These are phyloP conservation scores for Oriolus oriolus DNA, from an alignment of 2,113 vertebrate species.

Conservation along the genomic window DNA sequence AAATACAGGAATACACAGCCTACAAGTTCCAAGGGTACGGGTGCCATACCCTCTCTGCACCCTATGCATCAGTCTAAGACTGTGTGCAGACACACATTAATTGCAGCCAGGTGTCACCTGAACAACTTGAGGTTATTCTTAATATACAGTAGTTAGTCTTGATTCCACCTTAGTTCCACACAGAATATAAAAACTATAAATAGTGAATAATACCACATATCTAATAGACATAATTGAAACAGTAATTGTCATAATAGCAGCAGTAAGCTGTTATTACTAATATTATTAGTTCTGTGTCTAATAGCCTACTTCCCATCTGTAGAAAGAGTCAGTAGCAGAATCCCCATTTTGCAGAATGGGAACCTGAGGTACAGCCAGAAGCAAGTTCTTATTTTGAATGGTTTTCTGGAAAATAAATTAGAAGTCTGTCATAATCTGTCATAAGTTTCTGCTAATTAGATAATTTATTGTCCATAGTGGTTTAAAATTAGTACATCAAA, in stretches of 20 bases:
- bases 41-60: background rate
- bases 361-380: background rate
- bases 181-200: background rate
- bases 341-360: background rate
- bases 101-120: background rate
- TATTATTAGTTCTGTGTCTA: background rate
- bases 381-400: background rate
- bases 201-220: background rate
- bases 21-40: background rate
- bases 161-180: background rate
- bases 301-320: background rate
- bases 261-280: background rate
- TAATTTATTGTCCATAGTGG: background rate
- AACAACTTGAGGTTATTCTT: background rate
- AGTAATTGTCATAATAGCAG: conserved; percentile 9
- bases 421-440: background rate
- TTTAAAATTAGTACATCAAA: background rate
- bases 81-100: background rate
- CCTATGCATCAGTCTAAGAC: background rate
- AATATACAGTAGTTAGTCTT: background rate
- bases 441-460: background rate
- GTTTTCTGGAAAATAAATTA: conserved; percentile 5
- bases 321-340: background rate
- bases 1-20: background rate
- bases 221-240: conserved; percentile 5